phyloP scores from a whole-genome alignment of 2,113 vertebrate genomes.

The Heterocephalus glaber region DNA sequence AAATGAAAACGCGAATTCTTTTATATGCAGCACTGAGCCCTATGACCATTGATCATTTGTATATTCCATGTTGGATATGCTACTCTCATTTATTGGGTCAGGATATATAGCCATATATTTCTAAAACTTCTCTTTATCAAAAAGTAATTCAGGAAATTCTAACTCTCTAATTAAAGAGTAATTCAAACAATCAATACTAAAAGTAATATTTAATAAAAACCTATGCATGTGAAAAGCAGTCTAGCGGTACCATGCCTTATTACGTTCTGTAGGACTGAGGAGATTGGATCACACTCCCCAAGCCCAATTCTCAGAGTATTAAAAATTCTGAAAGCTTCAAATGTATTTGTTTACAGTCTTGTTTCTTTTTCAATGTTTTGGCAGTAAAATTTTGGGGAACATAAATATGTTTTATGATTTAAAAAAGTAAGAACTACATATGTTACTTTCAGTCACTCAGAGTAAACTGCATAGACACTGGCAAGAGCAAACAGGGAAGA shows the following conservation, averaged over 20 bases:
- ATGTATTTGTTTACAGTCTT: not conserved
- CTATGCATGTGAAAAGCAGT: not conserved
- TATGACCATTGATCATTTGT: constrained; percentile 35
- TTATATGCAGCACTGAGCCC: not conserved
- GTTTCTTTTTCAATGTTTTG: constrained; percentile 8
- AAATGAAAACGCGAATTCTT: constrained; percentile 70
- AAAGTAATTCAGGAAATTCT: not conserved
- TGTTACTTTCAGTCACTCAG: constrained; percentile 85
- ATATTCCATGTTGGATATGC: not conserved
- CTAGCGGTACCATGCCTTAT: not conserved
- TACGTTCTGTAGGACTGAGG: not conserved
- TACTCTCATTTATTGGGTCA: constrained; percentile 16
- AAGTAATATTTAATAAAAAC: constrained; percentile 34
- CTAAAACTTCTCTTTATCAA: not conserved
- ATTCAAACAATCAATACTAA: constrained; percentile 53
- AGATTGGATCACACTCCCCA: not conserved
- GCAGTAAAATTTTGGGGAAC: not conserved
- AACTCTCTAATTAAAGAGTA: constrained; percentile 17
- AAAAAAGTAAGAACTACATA: not conserved
- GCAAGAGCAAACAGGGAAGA: constrained; percentile 90
- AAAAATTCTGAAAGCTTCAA: not conserved
- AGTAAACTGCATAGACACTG: constrained; percentile 91
- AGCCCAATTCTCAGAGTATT: not conserved
- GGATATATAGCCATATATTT: not conserved
- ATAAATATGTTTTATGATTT: not conserved